Base-by-base conservation (phyloP, 2,113 vertebrate genomes). In the Crocuta crocuta region DNA sequence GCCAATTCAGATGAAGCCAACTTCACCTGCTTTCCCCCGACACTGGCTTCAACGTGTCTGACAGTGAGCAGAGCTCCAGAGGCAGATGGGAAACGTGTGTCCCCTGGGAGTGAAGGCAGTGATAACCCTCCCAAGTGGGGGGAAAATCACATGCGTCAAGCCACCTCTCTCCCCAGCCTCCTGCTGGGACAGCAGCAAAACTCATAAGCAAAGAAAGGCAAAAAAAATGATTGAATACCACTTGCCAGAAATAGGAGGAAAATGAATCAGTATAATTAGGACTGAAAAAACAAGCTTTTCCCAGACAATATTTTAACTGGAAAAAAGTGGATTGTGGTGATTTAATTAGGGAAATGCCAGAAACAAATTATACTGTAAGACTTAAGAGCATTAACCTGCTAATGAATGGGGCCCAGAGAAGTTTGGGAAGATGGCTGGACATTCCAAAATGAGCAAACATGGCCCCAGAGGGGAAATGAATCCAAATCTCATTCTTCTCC, bases 201-300 rank as follows among this genome's bases (percentile, higher is more conserved):
- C n/a, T 65, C 35, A 61, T 10, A 66, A 50, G n/a, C 81, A 87
- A 87, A 86, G 50, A 70, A 76, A 48, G n/a, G 61, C 16, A 31
- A 24, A 87, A 73, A 82, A 71, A 50, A 39, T n/a, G 33, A 68
- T 15, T n/a, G 39, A 83, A 82, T 61, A 71, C 53, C 35, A 58
- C 53, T 80, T 97, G 82, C 80, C 66, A 66, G 63, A 79, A 76
- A 39, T 7, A 81, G 81, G 53, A 95, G 61, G 73, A 45, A 80
- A 94, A 68, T 50, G 39, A 88, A 63, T 79, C 73, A 7, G 31
- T 63, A 10, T 73, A 55, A 93, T 63, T 63, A 68, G 74, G 66
- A 66, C 35, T 2, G 82, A 76, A 96, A 58, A 94, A 84, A 95
- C 31, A 73, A 65, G 66, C 11, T 58, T 74, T 92, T 90, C 58